A percentile compares a stretch with the other conserved stretches of the same genome.
These are phyloP conservation scores for Leucophenga maculata DNA, from an alignment of 2,888 invertebrate species.

Conservation along the genomic window DNA sequence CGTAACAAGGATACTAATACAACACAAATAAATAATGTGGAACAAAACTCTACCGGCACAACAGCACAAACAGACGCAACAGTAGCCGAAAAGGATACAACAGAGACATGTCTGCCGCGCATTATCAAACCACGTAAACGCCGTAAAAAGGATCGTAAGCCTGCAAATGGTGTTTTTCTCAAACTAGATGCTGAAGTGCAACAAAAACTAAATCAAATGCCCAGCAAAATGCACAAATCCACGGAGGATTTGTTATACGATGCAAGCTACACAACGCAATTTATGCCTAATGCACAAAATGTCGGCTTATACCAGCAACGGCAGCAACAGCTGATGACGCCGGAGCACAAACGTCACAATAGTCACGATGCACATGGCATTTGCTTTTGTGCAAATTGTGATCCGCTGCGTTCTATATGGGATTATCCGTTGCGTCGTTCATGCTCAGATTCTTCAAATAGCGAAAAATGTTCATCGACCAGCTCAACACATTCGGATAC, in stretches of 20 bases:
- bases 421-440: constrained; percentile 71
- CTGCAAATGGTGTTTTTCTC: constrained; percentile 73
- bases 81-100: constrained; percentile 60
- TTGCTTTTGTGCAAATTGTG: constrained; percentile 67
- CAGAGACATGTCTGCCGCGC: constrained; percentile 85
- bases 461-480: constrained; percentile 51
- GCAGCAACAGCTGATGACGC: constrained; percentile 24
- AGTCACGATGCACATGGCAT: constrained; percentile 53
- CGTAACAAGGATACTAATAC: constrained; percentile 43
- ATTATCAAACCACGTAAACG: constrained; percentile 92
- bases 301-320: background rate
- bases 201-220: constrained; percentile 33
- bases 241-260: constrained; percentile 14
- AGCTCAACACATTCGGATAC: constrained; percentile 54
- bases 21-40: background rate
- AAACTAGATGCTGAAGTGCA: constrained; percentile 56
- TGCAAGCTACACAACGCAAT: background rate
- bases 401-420: constrained; percentile 71
- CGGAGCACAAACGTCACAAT: constrained; percentile 33
- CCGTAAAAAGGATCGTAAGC: constrained; percentile 90
- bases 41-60: too few relatives aligned
- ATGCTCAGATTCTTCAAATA: constrained; percentile 68
- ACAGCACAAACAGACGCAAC: constrained; percentile 30
- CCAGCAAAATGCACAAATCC: constrained; percentile 32
- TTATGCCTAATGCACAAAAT: background rate